phyloP scores from a whole-genome alignment of 2,113 vertebrate genomes.

The Erinaceus europaeus region DNA sequence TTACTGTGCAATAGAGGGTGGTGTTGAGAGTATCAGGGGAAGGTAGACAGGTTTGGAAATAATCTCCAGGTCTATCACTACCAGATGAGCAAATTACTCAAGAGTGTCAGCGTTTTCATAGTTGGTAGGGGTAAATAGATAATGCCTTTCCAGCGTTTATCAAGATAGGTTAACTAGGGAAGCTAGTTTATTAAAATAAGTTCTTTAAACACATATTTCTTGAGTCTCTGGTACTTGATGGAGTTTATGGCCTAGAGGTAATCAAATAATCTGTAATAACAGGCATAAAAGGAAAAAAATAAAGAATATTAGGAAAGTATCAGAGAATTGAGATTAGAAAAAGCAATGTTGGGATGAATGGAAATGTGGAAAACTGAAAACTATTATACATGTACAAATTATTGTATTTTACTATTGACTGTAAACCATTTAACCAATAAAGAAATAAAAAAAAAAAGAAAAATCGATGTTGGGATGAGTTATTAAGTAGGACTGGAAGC shows the following conservation, averaged over 20 bases:
- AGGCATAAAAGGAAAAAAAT: no score
- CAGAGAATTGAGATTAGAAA: no score
- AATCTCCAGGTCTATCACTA: background rate
- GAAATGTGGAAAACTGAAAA: background rate
- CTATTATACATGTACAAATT: no score
- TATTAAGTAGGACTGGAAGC: no score
- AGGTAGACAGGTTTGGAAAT: background rate
- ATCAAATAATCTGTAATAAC: no score
- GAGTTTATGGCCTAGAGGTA: background rate
- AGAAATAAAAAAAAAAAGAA: no score
- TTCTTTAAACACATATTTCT: background rate
- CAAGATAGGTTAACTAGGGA: background rate
- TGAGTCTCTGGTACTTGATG: background rate
- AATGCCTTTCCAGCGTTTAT: background rate
- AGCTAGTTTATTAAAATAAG: background rate
- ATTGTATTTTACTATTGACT: no score
- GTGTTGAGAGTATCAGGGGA: background rate
- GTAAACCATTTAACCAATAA: no score
- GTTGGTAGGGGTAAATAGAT: background rate
- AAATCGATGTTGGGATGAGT: no score
- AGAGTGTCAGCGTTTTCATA: background rate
- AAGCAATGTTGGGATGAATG: background rate
- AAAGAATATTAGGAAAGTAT: no score
- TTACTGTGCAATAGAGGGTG: background rate
- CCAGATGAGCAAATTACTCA: background rate